Evolutionary conservation across 2,888 invertebrate genomes (phyloP), one percentile per base, ranked within the genome.

Genomic region (Nemoura dubitans): DNA sequence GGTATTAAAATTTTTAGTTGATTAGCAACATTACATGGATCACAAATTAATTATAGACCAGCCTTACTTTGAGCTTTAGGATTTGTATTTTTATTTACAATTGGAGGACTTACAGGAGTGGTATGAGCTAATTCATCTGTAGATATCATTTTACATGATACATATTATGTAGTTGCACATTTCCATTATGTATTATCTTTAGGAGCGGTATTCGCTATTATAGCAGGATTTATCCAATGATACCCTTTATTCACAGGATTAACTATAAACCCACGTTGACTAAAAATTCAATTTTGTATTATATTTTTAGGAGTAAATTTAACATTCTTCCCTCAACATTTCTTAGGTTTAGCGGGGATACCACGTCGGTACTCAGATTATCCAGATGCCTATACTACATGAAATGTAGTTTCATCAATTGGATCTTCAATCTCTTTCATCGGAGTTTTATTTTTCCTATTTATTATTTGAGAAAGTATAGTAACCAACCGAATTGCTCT

Each of bases 91-190:
- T 91, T 96, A 92, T 96, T 96, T 91, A 96, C 96, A 10, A 92
- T 96, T 27, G 96, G 96, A 21, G 96, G 96, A 88, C 91, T 95
- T 92, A 95, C 95, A 21, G 91, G 91, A 77, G 89, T 91, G 76
- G 89, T 96, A 89, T 91, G 95, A 92, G 94, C 96, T 87, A 96
- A 96, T 90, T 95, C 96, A 36, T 95, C 95, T 21, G 93, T 96
- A 92, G 96, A 96, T 93, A 94, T 96, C 91, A 93, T 95, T 87
- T 88, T 96, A 16, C 96, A 96, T 92, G 96, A 96, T 90, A 96
- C 96, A n/a, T 96, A 96, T 91, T 97, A 96, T 93, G 96, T 96
- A 85, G 96, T 96, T 59, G 96, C 95, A 3, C 96, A 96, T 91
- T 97, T 96, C 90, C 96, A 96, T 91, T 96, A 96, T 93, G 96